Evolutionary conservation across 53 echinoderm and acorn worm species (phyloP), one percentile per base, ranked within the genome.

Genomic region (Stichopus horrens): DNA sequence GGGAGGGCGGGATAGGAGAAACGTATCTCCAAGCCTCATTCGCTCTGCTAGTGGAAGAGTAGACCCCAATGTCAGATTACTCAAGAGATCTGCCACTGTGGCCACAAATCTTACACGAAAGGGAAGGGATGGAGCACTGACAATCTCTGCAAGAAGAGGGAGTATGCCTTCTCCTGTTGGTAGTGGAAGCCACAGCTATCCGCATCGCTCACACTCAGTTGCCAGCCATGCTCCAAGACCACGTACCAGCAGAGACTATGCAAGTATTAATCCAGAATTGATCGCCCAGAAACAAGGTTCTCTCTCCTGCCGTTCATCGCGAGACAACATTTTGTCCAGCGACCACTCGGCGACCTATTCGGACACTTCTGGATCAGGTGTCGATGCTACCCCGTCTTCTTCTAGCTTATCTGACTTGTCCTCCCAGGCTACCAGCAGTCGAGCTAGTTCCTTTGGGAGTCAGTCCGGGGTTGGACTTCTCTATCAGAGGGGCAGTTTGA

Each of bases 31-130:
- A 74, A 93, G 93, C 53, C 90, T 90, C 11, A 74, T 91, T 9
- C 93, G 88, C 75, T 80, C 85, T 14, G 86, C 83, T 19, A 84
- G 68, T 0, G 87, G 87, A 8, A 90, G 86, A 63, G 18, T 58
- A 5, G 55, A 79, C 52, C 56, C 68, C 37, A 51, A 68, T 57
- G 77, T 77, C 77, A 79, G 89, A 19, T 86, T 58, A 23, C 74
- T 93, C 20, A 93, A 89, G 73, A 91, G 93, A 16, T 93, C 93
- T n/a, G 93, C 93, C 4, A 93, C 93, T 2, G 91, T 93, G 51
- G 86, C 86, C 53, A 21, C 86, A 52, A 86, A 74, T 16, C 86
- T 86, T 18, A 74, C 74, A 54, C 54, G 55, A 52, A 51, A 86
- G n/a, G 74, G 74, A n/a, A 54, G 54, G 54, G 77, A 76, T 20